Evolutionary conservation across 1,140 invertebrate species (phyloP).

Genomic region (Anadara kagoshimensis): DNA sequence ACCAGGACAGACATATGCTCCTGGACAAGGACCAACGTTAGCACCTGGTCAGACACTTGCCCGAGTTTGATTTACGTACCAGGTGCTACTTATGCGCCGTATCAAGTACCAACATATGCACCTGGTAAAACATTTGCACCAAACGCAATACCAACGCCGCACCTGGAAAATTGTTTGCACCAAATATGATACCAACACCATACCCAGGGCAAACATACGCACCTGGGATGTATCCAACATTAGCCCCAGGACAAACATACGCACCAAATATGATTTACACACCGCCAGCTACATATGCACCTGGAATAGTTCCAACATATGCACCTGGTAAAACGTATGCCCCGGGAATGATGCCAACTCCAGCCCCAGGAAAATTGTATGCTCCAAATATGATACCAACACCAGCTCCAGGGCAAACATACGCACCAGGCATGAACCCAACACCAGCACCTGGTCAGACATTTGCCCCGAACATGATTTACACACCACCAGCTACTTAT

Average conservation of each 20-base stretch:
- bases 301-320: constrained; percentile 22
- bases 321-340: constrained; percentile 19
- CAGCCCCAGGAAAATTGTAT: constrained; percentile 25
- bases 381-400: constrained; percentile 27
- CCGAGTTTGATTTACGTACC: background rate
- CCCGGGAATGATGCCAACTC: constrained; percentile 28
- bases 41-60: constrained; percentile 17
- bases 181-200: background rate
- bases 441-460: constrained; percentile 41
- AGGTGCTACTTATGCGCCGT: constrained; percentile 20
- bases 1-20: constrained; percentile 10
- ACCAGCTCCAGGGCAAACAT: constrained; percentile 43
- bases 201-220: background rate
- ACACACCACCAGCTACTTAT: constrained; percentile 7
- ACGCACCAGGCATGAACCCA: constrained; percentile 33
- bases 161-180: constrained; percentile 36
- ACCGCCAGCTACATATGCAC: constrained; percentile 38
- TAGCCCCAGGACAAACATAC: constrained; percentile 33
- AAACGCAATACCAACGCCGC: background rate
- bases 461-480: constrained; percentile 26
- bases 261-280: constrained; percentile 46
- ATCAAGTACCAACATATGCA: constrained; percentile 34
- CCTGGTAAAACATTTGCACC: constrained; percentile 49
- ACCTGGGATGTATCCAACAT: constrained; percentile 13
- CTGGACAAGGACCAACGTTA: background rate